Conservation (phyloP, 2,113 vertebrate species). For the Cyanocitta stelleri region DNA sequence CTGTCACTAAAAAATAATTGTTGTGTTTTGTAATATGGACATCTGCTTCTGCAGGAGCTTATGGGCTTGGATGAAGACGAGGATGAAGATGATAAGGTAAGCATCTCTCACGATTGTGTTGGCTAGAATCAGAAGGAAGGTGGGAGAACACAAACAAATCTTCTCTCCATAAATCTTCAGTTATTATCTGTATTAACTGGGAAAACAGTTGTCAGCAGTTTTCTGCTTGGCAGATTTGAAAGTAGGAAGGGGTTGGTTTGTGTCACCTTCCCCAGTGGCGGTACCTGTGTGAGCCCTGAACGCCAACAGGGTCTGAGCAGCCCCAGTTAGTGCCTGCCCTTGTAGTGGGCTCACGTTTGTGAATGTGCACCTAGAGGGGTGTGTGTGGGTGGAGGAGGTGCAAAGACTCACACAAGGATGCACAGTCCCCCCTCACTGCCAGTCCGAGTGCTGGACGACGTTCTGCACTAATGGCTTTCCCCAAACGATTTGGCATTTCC, state of each 20-base stretch:
- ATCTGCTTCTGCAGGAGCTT: conserved; percentile 80
- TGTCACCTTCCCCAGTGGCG: accelerated
- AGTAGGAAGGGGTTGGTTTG: not conserved
- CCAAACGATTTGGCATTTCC: not conserved
- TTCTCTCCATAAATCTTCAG: not conserved
- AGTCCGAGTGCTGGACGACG: accelerated
- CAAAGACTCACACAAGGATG: not conserved
- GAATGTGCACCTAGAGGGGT: accelerated
- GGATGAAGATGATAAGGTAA: conserved; percentile 94
- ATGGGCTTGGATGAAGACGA: conserved; percentile 86
- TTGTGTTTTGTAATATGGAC: conserved; percentile 6
- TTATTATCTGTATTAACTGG: not conserved
- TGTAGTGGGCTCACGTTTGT: accelerated
- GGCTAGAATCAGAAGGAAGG: not conserved
- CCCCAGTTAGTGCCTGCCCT: not conserved
- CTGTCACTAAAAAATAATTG: not conserved
- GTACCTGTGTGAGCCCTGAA: accelerated
- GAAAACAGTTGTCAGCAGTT: not conserved
- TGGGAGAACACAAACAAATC: not conserved
- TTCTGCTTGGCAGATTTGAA: not conserved
- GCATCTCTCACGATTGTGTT: not conserved
- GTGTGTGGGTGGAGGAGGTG: not conserved
- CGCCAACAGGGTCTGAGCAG: not conserved
- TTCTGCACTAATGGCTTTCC: not conserved
- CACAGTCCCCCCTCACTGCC: not conserved